A percentile compares a stretch with the other conserved stretches of the same genome.
Conservation (phyloP, 1,140 invertebrate genomes). For the Drosophila varians region DNA sequence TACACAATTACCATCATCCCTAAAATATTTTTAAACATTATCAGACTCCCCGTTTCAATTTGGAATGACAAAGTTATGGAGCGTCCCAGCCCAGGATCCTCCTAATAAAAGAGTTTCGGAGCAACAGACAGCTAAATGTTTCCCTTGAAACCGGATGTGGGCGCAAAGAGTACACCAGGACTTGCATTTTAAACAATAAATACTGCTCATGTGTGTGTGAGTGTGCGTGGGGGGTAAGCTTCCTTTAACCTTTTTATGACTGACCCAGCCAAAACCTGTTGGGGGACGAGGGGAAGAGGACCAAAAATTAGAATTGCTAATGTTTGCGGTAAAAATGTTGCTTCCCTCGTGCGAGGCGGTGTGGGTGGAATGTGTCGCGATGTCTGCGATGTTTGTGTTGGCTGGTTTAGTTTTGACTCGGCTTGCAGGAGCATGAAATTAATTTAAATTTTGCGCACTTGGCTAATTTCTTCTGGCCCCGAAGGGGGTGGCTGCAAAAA, state of each 20-base stretch:
- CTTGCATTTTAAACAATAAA: conserved; percentile 71
- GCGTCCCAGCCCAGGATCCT: conserved; percentile 34
- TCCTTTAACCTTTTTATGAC: conserved; percentile 70
- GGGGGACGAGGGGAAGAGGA: conserved; percentile 31
- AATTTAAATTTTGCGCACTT: conserved; percentile 75
- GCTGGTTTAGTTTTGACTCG: conserved; percentile 60
- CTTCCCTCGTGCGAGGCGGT: conserved; percentile 21
- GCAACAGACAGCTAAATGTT: conserved; percentile 65
- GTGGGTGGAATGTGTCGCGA: conserved; percentile 18
- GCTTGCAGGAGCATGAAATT: conserved; percentile 71
- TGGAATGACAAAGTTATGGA: conserved; percentile 58
- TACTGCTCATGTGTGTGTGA: conserved; percentile 30
- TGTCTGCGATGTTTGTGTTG: conserved; percentile 51
- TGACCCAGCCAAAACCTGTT: conserved; percentile 56
- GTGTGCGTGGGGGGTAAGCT: conserved; percentile 23
- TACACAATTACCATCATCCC: neutral
- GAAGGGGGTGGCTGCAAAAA: conserved; percentile 9
- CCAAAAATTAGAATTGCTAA: conserved; percentile 73
- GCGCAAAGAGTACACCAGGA: conserved; percentile 18
- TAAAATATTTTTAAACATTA: neutral
- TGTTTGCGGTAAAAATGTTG: conserved; percentile 71
- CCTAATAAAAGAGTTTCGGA: conserved; percentile 42
- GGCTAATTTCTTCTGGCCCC: conserved; percentile 63
- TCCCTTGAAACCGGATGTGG: conserved; percentile 71
- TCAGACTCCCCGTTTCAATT: conserved; percentile 38